Evolutionary conservation across 2,888 invertebrate species (phyloP), one percentile per base, ranked within the genome.

Genomic region (Euclidia mi): DNA sequence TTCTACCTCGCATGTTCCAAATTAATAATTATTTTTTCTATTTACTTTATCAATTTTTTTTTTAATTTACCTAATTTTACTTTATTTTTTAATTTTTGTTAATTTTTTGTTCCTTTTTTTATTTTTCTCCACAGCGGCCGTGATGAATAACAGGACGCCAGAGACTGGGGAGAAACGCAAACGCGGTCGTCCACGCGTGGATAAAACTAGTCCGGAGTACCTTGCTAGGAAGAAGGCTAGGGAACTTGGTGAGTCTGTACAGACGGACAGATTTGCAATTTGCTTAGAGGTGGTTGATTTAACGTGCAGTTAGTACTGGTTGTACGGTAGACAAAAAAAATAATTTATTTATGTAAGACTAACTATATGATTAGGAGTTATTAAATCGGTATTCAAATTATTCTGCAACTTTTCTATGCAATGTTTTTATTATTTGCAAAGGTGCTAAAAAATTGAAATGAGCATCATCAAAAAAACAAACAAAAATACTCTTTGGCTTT

Each of bases 181-280:
- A 71, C 81, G 92, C 0, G 92, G 92, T 0, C 74, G 93, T 3
- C 93, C 92, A 15, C 73, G 92, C 9, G 88, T 93, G 18, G 93
- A 93, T 80, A 92, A 92, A 67, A 92, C 92, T 0, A 91, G 91
- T 57, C 91, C 92, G 0, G 92, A 93, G 43, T 93, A 93, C 64
- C 50, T 93, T 52, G 92, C 91, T 40, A 79, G 92, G 66, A 92
- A 92, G 57, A 72, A 87, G 12, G 89, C 89, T 0, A 80, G 90
- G 43, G 92, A 93, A 48, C 62, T 90, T 11, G 92, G 93, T 92
- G 51, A 76, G 81, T 74, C 9, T 9, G 0, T 12, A 29, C 28
- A 20, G 7, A 14, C 15, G n/a, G 34, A 32, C 18, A 3, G 15
- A 9, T 14, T 35, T 17, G 3, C 9, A 18, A n/a, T n/a, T n/a